Base-by-base conservation (phyloP, 2,797 vertebrate genomes). In the Ambastaia sidthimunki region DNA sequence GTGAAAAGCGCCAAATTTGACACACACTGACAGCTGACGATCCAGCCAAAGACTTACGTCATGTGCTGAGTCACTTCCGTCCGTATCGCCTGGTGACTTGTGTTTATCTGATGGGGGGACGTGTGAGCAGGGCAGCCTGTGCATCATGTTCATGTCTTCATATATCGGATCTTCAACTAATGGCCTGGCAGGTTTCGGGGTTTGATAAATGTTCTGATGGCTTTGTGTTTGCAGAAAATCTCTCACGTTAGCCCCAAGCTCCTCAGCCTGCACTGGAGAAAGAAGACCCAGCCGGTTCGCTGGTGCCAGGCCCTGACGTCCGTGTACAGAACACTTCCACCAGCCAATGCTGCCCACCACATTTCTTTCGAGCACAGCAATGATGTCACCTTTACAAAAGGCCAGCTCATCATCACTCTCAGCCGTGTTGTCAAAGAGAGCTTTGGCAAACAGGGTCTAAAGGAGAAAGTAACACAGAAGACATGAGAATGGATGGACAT, bases 341-440 rank as follows among this genome's bases (percentile, higher is more conserved):
- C 98, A 99, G 6, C 97, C 97, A 0, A 92, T 91, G 0, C 94
- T 97, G 50, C 92, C 94, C 0, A 88, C 85, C 52, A 97, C 89
- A 0, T 93, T 91, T 16, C 92, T 93, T 63, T 97, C 92, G 80
- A 98, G 89, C 77, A 99, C 94, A 0, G 90, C 92, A 77, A 99
- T 82, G 83, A 99, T 95, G 89, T 99, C 97, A 0, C 96, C 97
- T 76, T 91, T 93, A 78, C 91, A 91, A 91, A 99, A 99, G 54
- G 94, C 95, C 82, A 99, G 91, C 88, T 99, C 98, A 0, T 99
- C 96, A 0, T 92, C 87, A 70, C 95, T 95, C 90, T 99, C 98
- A 0, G 98, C 95, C 0, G 89, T 94, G 92, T 99, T 99, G 93
- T 98, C 96, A 0, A 97, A 99, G 0, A 98, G 91, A 0, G 98